Evolutionary conservation across 2,797 vertebrate genomes (phyloP).

Genomic region (Uromys caudimaculatus): DNA sequence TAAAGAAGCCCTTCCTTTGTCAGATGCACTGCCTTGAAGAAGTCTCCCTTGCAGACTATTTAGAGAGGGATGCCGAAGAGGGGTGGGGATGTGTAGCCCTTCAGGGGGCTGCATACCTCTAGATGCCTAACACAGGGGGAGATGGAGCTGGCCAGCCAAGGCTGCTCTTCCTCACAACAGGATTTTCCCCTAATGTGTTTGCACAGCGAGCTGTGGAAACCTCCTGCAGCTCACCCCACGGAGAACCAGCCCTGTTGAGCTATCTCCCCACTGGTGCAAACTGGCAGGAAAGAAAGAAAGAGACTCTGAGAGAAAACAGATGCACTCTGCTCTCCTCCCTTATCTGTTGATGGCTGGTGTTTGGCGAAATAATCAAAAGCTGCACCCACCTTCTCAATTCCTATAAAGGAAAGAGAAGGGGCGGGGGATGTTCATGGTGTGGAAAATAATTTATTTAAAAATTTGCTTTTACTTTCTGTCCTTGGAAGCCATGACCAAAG

Average conservation of each 20-base stretch:
- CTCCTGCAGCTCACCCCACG: conserved; percentile 63
- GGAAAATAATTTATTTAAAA: not conserved
- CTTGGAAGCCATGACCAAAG: not conserved
- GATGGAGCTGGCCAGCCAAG: conserved; percentile 49
- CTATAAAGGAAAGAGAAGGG: not conserved
- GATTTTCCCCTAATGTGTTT: conserved; percentile 81
- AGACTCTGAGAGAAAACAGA: conserved; percentile 68
- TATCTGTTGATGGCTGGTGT: conserved; percentile 3
- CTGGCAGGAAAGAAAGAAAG: conserved; percentile 73
- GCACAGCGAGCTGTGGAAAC: conserved; percentile 68
- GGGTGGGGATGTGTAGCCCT: conserved; percentile 42
- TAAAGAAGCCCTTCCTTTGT: not conserved
- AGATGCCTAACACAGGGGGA: conserved; percentile 81
- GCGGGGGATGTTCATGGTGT: not conserved
- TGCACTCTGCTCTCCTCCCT: not conserved
- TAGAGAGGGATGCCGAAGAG: not conserved
- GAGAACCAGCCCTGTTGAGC: conserved; percentile 55
- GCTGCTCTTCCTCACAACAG: conserved; percentile 73
- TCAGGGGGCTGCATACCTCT: conserved; percentile 55
- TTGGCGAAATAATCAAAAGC: conserved; percentile 63
- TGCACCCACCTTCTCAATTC: not conserved
- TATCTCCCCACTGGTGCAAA: conserved; percentile 76
- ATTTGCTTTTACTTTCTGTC: conserved; percentile 58
- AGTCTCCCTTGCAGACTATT: not conserved
- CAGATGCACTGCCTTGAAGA: not conserved